A percentile compares a stretch with the other conserved stretches of the same genome.
phyloP scores from a whole-genome alignment of 2,888 invertebrate genomes.

The Myopa testacea region DNA sequence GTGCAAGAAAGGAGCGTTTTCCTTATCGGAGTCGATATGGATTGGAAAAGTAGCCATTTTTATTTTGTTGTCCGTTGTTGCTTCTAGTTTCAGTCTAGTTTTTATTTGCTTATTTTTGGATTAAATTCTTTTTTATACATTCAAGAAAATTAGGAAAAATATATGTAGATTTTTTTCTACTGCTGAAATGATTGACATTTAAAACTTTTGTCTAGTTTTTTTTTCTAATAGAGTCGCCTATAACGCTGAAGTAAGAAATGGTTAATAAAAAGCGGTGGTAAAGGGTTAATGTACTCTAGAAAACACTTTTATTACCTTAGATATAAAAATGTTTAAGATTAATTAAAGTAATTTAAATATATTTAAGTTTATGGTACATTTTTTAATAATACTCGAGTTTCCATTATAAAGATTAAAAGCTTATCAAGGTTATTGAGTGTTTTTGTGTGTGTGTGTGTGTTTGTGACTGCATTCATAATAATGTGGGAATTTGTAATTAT shows the following conservation, averaged over 20 bases:
- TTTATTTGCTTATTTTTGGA: conserved; percentile 5
- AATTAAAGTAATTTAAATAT: no score
- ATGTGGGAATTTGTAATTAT: conserved; percentile 29
- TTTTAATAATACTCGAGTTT: no score
- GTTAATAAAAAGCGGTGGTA: no score
- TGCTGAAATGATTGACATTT: conserved; percentile 28
- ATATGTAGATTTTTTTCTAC: conserved; percentile 1
- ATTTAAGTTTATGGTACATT: no score
- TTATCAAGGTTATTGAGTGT: neutral
- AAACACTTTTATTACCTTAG: no score
- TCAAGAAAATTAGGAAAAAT: conserved; percentile 22
- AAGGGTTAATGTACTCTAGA: no score
- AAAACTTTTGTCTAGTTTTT: neutral
- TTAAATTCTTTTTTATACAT: conserved; percentile 14
- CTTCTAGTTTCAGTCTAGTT: neutral
- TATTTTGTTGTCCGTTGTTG: conserved; percentile 42
- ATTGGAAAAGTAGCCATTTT: conserved; percentile 81
- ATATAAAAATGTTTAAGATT: no score
- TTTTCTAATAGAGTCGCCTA: no score
- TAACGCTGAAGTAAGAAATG: no score
- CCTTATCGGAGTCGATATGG: conserved; percentile 83
- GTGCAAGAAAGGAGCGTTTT: conserved; percentile 61
- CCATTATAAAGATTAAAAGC: no score
- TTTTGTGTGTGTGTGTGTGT: conserved; percentile 9
- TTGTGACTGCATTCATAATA: neutral